A percentile compares a stretch with the other conserved stretches of the same genome.
Conservation (phyloP, 2,797 vertebrate species). For the Helicolenus hilgendorfi region DNA sequence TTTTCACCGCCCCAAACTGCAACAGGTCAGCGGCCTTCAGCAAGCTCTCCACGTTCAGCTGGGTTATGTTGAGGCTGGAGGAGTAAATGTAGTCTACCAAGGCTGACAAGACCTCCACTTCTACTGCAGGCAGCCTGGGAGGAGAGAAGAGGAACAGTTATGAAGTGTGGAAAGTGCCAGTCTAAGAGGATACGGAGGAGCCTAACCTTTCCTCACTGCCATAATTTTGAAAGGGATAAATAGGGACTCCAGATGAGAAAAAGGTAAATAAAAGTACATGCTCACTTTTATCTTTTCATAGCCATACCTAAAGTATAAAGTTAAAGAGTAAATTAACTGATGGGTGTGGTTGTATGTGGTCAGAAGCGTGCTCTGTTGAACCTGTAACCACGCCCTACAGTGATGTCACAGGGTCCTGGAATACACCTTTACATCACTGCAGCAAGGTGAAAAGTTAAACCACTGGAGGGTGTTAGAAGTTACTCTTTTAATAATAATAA, state of each 20-base stretch:
- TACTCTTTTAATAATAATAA: too few species aligned
- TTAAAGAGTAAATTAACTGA: too few species aligned
- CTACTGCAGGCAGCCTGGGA: slow-evolving; percentile 86
- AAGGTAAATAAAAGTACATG: too few species aligned
- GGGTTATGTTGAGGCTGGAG: slow-evolving; percentile 89
- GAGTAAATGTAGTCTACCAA: slow-evolving; percentile 91
- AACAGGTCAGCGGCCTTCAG: slow-evolving; percentile 91
- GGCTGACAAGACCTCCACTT: slow-evolving; percentile 88
- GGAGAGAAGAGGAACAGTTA: neutral
- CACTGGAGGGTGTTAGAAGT: too few species aligned
- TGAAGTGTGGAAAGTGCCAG: neutral
- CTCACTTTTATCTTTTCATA: neutral
- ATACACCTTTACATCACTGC: too few species aligned
- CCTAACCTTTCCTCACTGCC: neutral
- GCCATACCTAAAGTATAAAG: neutral
- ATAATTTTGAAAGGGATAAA: too few species aligned
- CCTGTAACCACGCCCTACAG: too few species aligned
- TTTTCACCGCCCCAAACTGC: slow-evolving; percentile 88
- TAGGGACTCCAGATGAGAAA: too few species aligned
- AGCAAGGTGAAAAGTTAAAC: too few species aligned
- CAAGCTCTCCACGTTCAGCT: slow-evolving; percentile 88
- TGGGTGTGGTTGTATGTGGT: too few species aligned
- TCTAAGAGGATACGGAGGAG: neutral
- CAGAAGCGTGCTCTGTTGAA: too few species aligned
- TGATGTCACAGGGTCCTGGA: too few species aligned